Percentiles rank a stretch among this genome's conserved stretches.
These are phyloP conservation scores for Crenuchus spilurus DNA, from an alignment of 2,797 vertebrate genomes.

Conservation along the genomic window DNA sequence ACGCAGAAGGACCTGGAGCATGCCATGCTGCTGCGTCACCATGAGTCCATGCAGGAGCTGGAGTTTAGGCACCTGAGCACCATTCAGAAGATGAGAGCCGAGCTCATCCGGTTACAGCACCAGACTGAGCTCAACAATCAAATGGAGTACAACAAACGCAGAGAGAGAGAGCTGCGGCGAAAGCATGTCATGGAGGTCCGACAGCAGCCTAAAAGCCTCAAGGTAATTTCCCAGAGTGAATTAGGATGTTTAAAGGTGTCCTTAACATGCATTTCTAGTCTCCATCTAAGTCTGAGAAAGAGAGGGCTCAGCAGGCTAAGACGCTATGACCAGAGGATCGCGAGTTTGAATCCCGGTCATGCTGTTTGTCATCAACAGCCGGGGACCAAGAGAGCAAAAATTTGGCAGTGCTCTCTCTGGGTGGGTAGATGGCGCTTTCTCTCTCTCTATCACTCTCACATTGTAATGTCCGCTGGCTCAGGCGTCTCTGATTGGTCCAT, in stretches of 20 bases:
- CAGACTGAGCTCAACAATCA: slow-evolving; percentile 99
- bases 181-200: slow-evolving; percentile 99
- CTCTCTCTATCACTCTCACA: too few species aligned
- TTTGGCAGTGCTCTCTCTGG: too few species aligned
- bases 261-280: neutral
- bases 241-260: neutral
- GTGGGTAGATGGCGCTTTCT: too few species aligned
- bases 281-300: neutral
- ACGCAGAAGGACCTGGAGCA: slow-evolving; percentile 98
- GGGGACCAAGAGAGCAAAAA: too few species aligned
- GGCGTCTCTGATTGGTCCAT: too few species aligned
- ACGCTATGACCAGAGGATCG: too few species aligned
- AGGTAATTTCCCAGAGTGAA: slow-evolving; percentile 75
- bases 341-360: too few species aligned
- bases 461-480: too few species aligned
- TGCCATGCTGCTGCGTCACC: slow-evolving; percentile 96
- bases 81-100: slow-evolving; percentile 94
- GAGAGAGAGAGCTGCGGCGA: slow-evolving; percentile 93
- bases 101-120: slow-evolving; percentile 95
- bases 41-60: slow-evolving; percentile 98
- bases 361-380: too few species aligned
- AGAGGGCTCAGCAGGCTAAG: neutral
- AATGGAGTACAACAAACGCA: slow-evolving; percentile 98
- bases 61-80: slow-evolving; percentile 95
- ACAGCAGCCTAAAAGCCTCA: slow-evolving; percentile 98